phyloP scores from a whole-genome alignment of 2,888 invertebrate genomes.

The Eudasyphora cyanicolor region DNA sequence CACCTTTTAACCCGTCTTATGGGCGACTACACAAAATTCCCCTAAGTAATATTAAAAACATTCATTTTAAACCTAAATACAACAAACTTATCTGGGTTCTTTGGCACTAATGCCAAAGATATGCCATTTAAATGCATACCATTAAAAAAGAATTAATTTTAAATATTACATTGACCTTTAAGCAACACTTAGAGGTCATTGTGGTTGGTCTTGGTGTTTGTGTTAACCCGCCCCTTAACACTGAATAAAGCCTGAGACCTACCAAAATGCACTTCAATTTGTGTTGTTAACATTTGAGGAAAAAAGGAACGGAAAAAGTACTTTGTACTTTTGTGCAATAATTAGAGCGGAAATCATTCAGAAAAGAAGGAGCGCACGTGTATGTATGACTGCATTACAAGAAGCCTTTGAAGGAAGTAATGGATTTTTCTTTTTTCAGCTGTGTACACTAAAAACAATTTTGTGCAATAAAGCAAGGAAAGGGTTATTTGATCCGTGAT shows the following conservation, averaged over 20 bases:
- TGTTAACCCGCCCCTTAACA: not conserved
- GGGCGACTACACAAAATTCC: too few species aligned
- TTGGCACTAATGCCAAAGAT: too few species aligned
- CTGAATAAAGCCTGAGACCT: not conserved
- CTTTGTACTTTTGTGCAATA: conserved; percentile 34
- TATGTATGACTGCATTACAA: not conserved
- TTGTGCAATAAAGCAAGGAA: not conserved
- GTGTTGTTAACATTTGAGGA: not conserved
- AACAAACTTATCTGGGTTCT: too few species aligned
- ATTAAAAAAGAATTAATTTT: too few species aligned
- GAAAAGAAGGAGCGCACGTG: not conserved
- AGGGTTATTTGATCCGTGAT: not conserved
- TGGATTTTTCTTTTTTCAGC: too few species aligned
- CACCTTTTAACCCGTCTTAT: too few species aligned
- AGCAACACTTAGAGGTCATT: conserved; percentile 17
- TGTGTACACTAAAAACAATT: not conserved
- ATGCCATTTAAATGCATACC: too few species aligned
- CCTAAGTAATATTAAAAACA: too few species aligned
- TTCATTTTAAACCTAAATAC: too few species aligned
- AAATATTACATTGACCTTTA: conserved; percentile 28
- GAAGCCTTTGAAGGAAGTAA: not conserved
- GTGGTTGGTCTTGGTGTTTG: not conserved
- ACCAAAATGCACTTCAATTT: not conserved
- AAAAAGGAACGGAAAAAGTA: not conserved
- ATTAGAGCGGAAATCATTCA: conserved; percentile 46